These are phyloP conservation scores for Sminthurinus aureus DNA, from an alignment of 2,888 invertebrate species.

Conservation along the genomic window DNA sequence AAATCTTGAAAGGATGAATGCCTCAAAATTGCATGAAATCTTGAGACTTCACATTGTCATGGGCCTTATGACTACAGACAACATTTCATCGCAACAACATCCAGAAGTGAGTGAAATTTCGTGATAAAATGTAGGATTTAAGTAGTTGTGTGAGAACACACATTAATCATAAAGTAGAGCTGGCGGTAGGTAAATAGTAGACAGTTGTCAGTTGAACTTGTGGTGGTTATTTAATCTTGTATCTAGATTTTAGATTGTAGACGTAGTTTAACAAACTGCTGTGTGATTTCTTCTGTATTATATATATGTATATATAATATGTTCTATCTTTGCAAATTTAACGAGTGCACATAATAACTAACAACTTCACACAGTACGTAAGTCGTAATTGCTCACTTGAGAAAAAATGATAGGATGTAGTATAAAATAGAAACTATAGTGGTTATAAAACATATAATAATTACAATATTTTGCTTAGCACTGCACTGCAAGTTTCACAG, in stretches of 20 bases:
- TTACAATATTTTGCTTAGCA: constrained; percentile 6
- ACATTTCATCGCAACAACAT: constrained; percentile 75
- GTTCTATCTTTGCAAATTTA: background rate
- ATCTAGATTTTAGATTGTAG: background rate
- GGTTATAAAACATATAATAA: too few species aligned
- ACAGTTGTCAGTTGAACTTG: background rate
- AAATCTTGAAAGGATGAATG: constrained; percentile 64
- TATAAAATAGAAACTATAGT: too few species aligned
- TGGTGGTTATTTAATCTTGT: background rate
- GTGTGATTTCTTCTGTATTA: constrained; percentile 4
- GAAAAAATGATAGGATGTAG: too few species aligned
- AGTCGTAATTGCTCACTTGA: too few species aligned
- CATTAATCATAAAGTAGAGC: constrained; percentile 20
- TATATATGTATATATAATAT: background rate
- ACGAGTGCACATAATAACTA: too few species aligned
- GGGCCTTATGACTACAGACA: constrained; percentile 77
- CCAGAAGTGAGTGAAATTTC: constrained; percentile 70
- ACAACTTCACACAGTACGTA: too few species aligned
- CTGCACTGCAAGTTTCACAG: constrained; percentile 9
- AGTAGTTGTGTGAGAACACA: constrained; percentile 15
- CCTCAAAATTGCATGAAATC: constrained; percentile 76
- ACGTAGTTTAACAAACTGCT: constrained; percentile 10
- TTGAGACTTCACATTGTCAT: constrained; percentile 82
- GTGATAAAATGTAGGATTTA: constrained; percentile 19
- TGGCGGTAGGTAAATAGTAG: background rate